Percentiles rank a stretch among this genome's conserved stretches.
Evolutionary conservation across 53 echinoderm and acorn worm genomes (phyloP).

Genomic region (Temnopleurus reevesii): DNA sequence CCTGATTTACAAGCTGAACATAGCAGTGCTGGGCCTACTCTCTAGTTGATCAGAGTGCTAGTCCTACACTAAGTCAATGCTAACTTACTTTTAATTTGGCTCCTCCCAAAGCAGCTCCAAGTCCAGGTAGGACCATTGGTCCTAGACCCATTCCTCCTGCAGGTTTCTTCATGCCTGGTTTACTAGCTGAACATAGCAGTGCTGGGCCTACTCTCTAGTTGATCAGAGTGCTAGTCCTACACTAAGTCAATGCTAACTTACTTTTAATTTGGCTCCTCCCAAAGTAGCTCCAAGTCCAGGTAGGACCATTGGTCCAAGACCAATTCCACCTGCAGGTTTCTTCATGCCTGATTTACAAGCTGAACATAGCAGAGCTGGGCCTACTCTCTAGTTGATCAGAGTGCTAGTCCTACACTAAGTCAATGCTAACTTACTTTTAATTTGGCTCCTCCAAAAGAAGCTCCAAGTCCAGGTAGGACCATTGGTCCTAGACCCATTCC

Average conservation of each 20-base stretch:
- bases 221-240: not conserved
- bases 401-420: not conserved
- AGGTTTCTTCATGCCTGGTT: slow-evolving; percentile 25
- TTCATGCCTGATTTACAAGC: slow-evolving; percentile 20
- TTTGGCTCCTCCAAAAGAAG: not conserved
- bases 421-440: slow-evolving; percentile 46
- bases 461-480: slow-evolving; percentile 46
- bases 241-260: not conserved
- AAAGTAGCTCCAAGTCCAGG: slow-evolving; percentile 34
- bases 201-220: no score
- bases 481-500: slow-evolving; percentile 42
- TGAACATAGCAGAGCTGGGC: not conserved
- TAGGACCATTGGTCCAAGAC: slow-evolving; percentile 47
- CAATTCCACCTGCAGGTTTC: slow-evolving; percentile 40
- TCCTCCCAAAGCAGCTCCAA: slow-evolving; percentile 7
- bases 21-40: not conserved
- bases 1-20: not conserved
- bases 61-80: not conserved
- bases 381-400: no score
- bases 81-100: slow-evolving; percentile 43
- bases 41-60: no score
- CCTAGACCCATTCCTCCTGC: slow-evolving; percentile 43
- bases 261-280: slow-evolving; percentile 25
- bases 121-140: slow-evolving; percentile 47
- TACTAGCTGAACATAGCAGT: not conserved